Evolutionary conservation across 2,113 vertebrate species (phyloP).

Genomic region (Turdus rufiventris): DNA sequence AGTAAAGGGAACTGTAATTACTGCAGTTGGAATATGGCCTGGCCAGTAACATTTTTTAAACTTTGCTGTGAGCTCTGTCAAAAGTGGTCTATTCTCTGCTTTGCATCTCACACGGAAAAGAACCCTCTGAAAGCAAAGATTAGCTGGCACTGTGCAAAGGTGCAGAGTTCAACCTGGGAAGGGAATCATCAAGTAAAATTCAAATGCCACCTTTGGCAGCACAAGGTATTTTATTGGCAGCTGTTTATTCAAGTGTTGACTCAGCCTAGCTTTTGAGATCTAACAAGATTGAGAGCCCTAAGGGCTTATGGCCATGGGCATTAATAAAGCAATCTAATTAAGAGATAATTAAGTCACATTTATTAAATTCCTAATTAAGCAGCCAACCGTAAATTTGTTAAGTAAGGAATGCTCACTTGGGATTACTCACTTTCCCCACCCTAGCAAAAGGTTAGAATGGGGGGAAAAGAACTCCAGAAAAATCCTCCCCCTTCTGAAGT

Average conservation of each 20-base stretch:
- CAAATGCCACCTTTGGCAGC: conserved; percentile 1
- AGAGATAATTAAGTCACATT: conserved; percentile 47
- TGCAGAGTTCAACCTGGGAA: neutral
- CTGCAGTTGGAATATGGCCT: neutral
- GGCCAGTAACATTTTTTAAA: neutral
- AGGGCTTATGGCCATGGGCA: neutral
- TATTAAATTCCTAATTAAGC: conserved; percentile 66
- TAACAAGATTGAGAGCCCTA: neutral
- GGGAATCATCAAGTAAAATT: neutral
- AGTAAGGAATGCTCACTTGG: conserved; percentile 27
- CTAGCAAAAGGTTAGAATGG: neutral
- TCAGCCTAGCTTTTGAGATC: conserved; percentile 32
- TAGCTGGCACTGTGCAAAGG: neutral
- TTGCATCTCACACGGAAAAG: neutral
- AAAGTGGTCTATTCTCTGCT: neutral
- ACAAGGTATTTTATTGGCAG: neutral
- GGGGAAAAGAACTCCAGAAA: neutral
- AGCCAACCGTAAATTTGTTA: conserved; percentile 20
- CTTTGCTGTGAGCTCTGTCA: neutral
- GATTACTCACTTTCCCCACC: conserved; percentile 23
- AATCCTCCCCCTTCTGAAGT: neutral
- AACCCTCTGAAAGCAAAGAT: neutral
- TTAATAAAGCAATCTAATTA: conserved; percentile 54
- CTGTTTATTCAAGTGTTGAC: conserved; percentile 33
- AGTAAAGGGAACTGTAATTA: neutral